Percentiles rank a stretch among this genome's conserved stretches.
phyloP scores from a whole-genome alignment of 2,113 vertebrate genomes.

The Indicator indicator region DNA sequence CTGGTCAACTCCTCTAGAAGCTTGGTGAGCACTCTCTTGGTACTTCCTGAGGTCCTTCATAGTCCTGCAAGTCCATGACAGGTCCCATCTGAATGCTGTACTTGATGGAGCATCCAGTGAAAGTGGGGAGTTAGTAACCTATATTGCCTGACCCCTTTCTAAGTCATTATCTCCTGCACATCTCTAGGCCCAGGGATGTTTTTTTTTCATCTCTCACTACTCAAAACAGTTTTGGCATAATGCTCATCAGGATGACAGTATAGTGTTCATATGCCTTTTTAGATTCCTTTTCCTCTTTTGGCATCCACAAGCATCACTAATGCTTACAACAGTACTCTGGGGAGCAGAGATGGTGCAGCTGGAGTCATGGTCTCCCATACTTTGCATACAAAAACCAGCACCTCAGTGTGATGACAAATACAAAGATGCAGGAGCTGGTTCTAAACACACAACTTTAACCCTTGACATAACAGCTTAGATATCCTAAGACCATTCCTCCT shows the following conservation, averaged over 20 bases:
- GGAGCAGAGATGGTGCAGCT: neutral
- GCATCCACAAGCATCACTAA: neutral
- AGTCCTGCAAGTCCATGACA: neutral
- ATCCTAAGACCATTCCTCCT: neutral
- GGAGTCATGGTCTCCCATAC: neutral
- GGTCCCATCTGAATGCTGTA: neutral
- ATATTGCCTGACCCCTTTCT: neutral
- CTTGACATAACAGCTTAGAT: neutral
- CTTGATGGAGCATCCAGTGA: accelerated
- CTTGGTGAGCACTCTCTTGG: accelerated
- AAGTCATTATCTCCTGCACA: neutral
- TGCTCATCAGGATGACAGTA: neutral
- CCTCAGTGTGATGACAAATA: neutral
- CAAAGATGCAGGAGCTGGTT: neutral
- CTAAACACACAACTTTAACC: neutral
- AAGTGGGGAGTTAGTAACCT: neutral
- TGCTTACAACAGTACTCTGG: no score
- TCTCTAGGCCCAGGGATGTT: neutral
- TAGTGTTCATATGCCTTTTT: neutral
- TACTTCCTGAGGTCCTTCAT: neutral
- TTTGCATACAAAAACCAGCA: neutral
- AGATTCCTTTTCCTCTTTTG: neutral
- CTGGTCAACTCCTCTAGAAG: neutral
- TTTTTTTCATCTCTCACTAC: neutral
- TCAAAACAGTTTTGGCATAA: neutral